Base-by-base conservation (phyloP, 2,888 invertebrate species). In the Drosophila putrida region DNA sequence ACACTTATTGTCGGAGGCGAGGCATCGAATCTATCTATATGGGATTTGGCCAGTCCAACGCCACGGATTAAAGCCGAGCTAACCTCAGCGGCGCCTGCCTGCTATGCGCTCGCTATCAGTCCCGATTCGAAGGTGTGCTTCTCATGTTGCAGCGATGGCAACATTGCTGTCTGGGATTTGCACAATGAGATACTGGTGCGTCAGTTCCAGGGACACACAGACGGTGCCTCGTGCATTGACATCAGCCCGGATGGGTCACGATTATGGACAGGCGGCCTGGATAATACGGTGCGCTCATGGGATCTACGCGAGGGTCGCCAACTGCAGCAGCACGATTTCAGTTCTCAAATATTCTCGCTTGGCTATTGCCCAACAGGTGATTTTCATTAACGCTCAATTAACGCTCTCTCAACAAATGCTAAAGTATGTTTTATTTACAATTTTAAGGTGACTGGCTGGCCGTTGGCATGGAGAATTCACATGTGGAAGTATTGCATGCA, bases 61-160 rank as follows among this genome's bases (percentile, higher is more conserved):
- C 98, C 98, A 63, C 94, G 98, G 61, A 97, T 98, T 90, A 97
- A 98, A 91, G 97, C 97, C 10, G 98, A 98, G 91, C 93, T 97
- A 59, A 96, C 96, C 25, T 96, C 96, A 1, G 96, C 96, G 68
- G 98, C 98, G 68, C 98, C 99, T 27, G 99, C 99, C 0, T 99
- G 99, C 93, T 99, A 99, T 92, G 99, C 99, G 57, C 95, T 99
- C 58, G 99, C 99, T 70, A 98, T 99, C 86, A 98, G 98, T 84
- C 98, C 98, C 0, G 99, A 99, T 93, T 97, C 97, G 69, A 98
- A 98, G 94, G 97, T 98, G 71, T 98, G 99, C 94, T 99, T 99
- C 94, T 98, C 98, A 91, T 99, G 99, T 93, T 99, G 99, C 94
- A 98, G 98, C 87, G 99, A 99, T 92, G 99, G 99, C 36, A 97